Evolutionary conservation across 2,113 vertebrate species (phyloP).

Genomic region (Condylura cristata): DNA sequence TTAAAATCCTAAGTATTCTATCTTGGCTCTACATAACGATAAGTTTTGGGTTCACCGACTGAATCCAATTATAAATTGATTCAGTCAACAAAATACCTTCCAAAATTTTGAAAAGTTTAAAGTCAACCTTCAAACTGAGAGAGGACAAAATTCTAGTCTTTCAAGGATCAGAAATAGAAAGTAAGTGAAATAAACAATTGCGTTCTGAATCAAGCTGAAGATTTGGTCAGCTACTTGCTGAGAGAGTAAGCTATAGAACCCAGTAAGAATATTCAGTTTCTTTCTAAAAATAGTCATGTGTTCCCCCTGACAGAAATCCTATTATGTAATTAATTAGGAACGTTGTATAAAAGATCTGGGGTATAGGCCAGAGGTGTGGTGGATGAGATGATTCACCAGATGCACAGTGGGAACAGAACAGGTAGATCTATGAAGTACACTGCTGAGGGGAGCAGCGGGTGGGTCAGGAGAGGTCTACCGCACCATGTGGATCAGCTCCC

Average conservation of each 20-base stretch:
- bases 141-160: background rate
- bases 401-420: too few relatives aligned
- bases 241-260: background rate
- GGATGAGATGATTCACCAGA: too few relatives aligned
- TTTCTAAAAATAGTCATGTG: background rate
- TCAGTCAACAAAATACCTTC: background rate
- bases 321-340: background rate
- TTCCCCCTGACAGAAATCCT: background rate
- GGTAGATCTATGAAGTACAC: too few relatives aligned
- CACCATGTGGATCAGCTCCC: too few relatives aligned
- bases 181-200: background rate
- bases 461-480: too few relatives aligned
- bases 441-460: too few relatives aligned
- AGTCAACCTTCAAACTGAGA: background rate
- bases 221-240: background rate
- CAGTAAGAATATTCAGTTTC: background rate
- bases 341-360: background rate
- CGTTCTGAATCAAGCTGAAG: background rate
- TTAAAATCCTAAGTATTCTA: background rate
- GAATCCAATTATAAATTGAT: conserved; percentile 13
- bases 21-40: background rate
- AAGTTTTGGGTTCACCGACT: background rate
- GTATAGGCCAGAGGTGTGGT: too few relatives aligned
- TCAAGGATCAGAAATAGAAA: background rate
- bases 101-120: background rate